Conservation (phyloP, 2,888 invertebrate genomes). For the Abrostola tripartita region DNA sequence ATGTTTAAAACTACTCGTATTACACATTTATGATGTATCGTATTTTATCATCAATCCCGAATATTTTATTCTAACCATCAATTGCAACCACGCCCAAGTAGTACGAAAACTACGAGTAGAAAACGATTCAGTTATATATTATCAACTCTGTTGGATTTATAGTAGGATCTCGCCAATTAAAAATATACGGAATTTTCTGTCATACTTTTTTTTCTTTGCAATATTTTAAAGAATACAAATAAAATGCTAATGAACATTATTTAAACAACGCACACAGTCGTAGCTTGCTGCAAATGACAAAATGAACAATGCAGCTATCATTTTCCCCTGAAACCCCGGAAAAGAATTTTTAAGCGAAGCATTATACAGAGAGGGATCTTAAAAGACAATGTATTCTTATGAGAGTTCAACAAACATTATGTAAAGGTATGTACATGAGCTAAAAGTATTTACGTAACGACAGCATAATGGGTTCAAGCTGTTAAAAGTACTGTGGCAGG, state of each 20-base stretch:
- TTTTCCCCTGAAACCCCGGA: conserved; percentile 20
- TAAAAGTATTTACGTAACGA: conserved; percentile 77
- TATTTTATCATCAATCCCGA: no score
- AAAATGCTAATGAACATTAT: neutral
- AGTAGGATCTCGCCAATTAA: no score
- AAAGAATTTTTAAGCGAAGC: conserved; percentile 27
- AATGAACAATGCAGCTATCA: conserved; percentile 16
- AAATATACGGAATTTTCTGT: no score
- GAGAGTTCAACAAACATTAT: conserved; percentile 61
- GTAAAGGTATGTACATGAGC: conserved; percentile 66
- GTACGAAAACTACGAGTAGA: no score
- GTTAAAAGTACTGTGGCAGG: conserved; percentile 61
- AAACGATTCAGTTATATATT: no score
- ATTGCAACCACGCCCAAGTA: no score
- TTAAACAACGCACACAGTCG: neutral
- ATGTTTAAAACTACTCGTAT: neutral
- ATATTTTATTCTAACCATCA: no score
- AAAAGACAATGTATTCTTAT: conserved; percentile 44
- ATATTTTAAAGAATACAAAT: neutral
- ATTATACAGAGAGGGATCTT: conserved; percentile 24
- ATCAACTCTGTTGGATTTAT: no score
- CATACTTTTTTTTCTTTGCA: no score
- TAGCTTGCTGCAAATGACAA: neutral
- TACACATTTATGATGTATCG: no score
- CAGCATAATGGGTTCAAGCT: conserved; percentile 69